Evolutionary conservation across 2,797 vertebrate genomes (phyloP).

Genomic region (Margarornis squamiger): DNA sequence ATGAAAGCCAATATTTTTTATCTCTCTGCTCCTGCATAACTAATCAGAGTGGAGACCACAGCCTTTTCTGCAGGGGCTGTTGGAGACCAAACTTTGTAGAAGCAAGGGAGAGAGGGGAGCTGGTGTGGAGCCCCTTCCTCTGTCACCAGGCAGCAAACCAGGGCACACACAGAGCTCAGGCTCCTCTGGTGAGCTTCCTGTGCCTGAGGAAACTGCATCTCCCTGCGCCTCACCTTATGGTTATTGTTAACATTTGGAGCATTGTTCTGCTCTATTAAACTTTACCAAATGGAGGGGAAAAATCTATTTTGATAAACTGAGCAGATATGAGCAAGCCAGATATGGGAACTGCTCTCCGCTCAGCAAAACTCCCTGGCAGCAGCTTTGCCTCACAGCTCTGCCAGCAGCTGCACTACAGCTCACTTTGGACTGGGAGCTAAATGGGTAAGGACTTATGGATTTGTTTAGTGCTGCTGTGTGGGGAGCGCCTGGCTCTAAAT

Average conservation of each 20-base stretch:
- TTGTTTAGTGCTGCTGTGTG: rapidly evolving
- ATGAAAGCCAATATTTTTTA: not conserved
- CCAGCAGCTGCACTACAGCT: not conserved
- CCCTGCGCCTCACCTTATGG: not conserved
- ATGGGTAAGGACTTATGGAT: not conserved
- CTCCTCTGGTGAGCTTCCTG: rapidly evolving
- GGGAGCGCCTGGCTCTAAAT: not conserved
- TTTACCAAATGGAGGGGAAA: not conserved
- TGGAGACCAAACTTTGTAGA: not conserved
- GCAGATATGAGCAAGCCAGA: rapidly evolving
- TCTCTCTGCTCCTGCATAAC: not conserved
- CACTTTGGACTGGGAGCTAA: not conserved
- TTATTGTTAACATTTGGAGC: rapidly evolving
- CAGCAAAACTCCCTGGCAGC: not conserved
- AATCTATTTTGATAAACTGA: not conserved
- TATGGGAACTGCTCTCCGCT: rapidly evolving
- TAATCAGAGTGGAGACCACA: rapidly evolving
- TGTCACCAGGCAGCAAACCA: not conserved
- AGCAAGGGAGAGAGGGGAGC: not conserved
- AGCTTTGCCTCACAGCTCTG: not conserved
- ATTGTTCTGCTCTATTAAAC: not conserved
- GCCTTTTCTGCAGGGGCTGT: not conserved
- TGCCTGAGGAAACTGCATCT: rapidly evolving
- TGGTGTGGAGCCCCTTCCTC: not conserved
- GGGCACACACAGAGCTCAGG: rapidly evolving